phyloP scores from a whole-genome alignment of 2,113 vertebrate genomes.

The Epinephelus moara region DNA sequence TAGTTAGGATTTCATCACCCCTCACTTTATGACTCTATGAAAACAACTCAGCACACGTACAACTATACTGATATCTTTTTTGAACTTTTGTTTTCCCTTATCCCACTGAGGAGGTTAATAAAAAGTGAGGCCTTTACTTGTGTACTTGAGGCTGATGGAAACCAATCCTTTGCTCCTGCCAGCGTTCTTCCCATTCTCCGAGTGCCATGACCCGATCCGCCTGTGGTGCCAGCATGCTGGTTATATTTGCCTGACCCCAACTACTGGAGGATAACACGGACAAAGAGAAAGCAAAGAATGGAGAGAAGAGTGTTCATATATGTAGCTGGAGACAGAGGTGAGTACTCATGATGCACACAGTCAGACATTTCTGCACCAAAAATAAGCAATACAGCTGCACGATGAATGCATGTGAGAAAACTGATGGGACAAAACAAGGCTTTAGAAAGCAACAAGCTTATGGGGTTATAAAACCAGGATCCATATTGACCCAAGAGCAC shows the following conservation, averaged over 20 bases:
- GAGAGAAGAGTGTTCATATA: background rate
- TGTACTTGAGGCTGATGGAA: constrained; percentile 87
- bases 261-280: background rate
- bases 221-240: constrained; percentile 73
- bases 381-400: background rate
- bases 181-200: constrained; percentile 88
- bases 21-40: no score
- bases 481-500: background rate
- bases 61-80: background rate
- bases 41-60: no score
- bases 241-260: background rate
- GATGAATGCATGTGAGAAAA: background rate
- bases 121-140: constrained; percentile 74
- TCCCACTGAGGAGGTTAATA: background rate
- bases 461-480: background rate
- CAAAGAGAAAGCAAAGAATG: background rate
- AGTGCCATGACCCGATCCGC: constrained; percentile 76
- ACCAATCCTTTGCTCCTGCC: constrained; percentile 79
- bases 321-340: background rate
- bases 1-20: no score
- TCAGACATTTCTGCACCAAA: background rate
- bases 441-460: background rate
- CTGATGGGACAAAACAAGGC: background rate
- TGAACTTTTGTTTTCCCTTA: background rate
- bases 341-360: background rate